Percentiles rank a stretch among this genome's conserved stretches.
These are phyloP conservation scores for Drosophila kepulauana DNA, from an alignment of 1,140 invertebrate genomes.

Conservation along the genomic window DNA sequence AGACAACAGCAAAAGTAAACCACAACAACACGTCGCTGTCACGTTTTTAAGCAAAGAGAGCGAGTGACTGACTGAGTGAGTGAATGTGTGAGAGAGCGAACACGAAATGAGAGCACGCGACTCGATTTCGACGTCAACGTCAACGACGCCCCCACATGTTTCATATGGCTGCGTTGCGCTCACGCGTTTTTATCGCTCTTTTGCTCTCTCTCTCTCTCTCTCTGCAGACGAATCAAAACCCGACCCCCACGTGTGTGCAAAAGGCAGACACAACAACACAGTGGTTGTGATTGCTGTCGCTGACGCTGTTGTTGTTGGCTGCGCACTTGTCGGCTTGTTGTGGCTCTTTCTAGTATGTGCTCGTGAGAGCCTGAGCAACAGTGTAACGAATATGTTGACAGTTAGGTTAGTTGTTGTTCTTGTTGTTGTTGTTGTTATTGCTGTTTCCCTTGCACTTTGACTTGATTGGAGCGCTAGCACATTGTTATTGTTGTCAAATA, in stretches of 20 bases:
- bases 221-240: conserved; percentile 7
- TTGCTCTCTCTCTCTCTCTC: conserved; percentile 25
- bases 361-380: conserved; percentile 43
- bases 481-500: conserved; percentile 37
- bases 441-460: conserved; percentile 57
- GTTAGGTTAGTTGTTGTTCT: conserved; percentile 39
- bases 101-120: conserved; percentile 15
- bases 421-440: conserved; percentile 10
- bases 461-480: conserved; percentile 52
- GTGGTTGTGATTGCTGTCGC: conserved; percentile 43
- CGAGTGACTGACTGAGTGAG: neutral
- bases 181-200: conserved; percentile 27
- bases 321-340: conserved; percentile 69
- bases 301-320: conserved; percentile 51
- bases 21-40: conserved; percentile 75
- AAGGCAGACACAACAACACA: conserved; percentile 50
- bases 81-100: neutral
- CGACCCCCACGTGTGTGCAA: conserved; percentile 69
- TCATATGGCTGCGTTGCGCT: conserved; percentile 24
- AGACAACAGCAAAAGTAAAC: conserved; percentile 48
- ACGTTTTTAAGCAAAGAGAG: conserved; percentile 68
- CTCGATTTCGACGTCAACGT: conserved; percentile 55
- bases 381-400: conserved; percentile 62
- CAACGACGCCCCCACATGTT: conserved; percentile 69
- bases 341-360: conserved; percentile 53